These are phyloP conservation scores for Micropterix aruncella DNA, from an alignment of 2,888 invertebrate genomes.

Conservation along the genomic window DNA sequence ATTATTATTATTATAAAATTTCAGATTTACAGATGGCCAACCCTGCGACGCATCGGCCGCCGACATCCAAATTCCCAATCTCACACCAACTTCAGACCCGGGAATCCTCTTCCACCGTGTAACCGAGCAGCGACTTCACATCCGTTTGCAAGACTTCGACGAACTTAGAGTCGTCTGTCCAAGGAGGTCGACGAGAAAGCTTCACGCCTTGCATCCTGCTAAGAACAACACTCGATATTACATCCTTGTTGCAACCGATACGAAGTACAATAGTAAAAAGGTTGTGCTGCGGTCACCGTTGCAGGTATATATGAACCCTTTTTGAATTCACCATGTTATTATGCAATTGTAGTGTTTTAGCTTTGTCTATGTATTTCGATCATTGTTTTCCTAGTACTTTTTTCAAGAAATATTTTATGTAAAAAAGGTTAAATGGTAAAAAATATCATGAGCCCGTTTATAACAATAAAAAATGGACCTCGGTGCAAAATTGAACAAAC, in stretches of 20 bases:
- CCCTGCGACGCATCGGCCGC: conserved; percentile 15
- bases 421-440: too few species aligned
- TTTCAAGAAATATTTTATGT: too few species aligned
- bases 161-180: conserved; percentile 50
- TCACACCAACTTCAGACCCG: conserved; percentile 33
- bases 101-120: conserved; percentile 41
- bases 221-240: conserved; percentile 50
- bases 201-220: conserved; percentile 48
- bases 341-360: too few species aligned
- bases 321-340: too few species aligned
- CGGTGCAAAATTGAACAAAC: too few species aligned
- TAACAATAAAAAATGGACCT: too few species aligned
- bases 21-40: conserved; percentile 37
- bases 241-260: conserved; percentile 50
- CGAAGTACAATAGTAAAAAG: conserved; percentile 38
- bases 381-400: too few species aligned
- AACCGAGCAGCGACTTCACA: conserved; percentile 49
- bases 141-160: conserved; percentile 49
- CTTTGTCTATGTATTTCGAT: too few species aligned
- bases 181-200: conserved; percentile 44
- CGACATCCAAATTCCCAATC: conserved; percentile 17
- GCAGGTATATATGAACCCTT: too few species aligned
- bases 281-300: conserved; percentile 61
- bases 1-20: conserved; percentile 4
- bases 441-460: too few species aligned